Conservation (phyloP, 2,113 vertebrate genomes). For the Pterocles orientalis region DNA sequence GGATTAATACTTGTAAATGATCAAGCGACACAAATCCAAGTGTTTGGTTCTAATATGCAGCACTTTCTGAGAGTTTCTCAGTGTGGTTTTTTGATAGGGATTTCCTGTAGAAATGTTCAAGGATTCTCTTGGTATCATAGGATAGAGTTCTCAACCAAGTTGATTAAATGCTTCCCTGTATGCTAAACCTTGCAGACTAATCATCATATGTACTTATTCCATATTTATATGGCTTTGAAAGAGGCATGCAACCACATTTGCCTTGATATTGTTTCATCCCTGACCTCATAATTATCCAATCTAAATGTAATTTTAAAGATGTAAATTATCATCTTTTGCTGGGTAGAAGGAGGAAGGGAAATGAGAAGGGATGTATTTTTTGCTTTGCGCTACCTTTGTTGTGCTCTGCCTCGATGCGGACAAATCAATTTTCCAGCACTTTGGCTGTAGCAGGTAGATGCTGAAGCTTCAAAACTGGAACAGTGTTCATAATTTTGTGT, state of each 20-base stretch:
- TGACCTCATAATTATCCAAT: not conserved
- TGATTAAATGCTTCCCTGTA: not conserved
- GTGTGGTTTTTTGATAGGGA: not conserved
- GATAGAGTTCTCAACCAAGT: not conserved
- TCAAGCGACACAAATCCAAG: not conserved
- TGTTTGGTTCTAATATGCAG: not conserved
- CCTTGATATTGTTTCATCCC: not conserved
- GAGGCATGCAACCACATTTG: not conserved
- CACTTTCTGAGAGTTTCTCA: not conserved
- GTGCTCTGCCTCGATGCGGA: not conserved
- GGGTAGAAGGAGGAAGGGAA: not conserved
- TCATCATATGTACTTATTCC: not conserved
- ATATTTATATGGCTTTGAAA: not conserved
- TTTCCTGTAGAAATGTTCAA: not conserved
- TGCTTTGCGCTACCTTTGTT: not conserved
- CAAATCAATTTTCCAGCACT: not conserved
- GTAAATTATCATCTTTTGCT: not conserved
- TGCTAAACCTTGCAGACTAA: not conserved
- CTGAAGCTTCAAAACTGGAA: not conserved
- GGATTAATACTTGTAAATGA: not conserved
- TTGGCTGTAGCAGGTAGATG: not conserved
- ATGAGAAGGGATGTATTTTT: not conserved
- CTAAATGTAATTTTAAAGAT: not conserved
- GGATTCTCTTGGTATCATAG: not conserved
- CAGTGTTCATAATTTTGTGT: not conserved